Conservation (phyloP, 2,888 invertebrate species). For the Nipponacmea schrenckii region DNA sequence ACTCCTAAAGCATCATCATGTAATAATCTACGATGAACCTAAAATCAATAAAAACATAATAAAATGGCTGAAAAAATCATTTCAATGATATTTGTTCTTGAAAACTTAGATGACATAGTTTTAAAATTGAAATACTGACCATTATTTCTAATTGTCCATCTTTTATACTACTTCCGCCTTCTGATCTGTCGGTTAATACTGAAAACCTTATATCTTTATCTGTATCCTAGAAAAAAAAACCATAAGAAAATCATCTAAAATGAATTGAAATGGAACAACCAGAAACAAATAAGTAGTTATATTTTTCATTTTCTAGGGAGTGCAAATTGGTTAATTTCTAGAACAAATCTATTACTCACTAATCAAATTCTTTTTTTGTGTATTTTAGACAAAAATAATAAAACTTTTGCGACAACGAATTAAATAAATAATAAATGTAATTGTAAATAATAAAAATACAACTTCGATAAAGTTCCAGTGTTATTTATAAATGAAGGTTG, state of each 20-base stretch:
- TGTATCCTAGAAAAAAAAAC: constrained; percentile 34
- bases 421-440: too few relatives aligned
- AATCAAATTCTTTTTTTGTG: too few relatives aligned
- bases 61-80: not conserved
- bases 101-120: not conserved
- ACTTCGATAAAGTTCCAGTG: too few relatives aligned
- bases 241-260: not conserved
- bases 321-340: too few relatives aligned
- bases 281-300: too few relatives aligned
- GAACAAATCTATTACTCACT: too few relatives aligned
- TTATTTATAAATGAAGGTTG: too few relatives aligned
- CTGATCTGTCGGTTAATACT: constrained; percentile 68
- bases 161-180: constrained; percentile 65
- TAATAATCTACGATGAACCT: constrained; percentile 83
- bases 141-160: constrained; percentile 69
- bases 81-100: not conserved
- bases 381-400: too few relatives aligned
- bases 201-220: constrained; percentile 61
- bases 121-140: constrained; percentile 44
- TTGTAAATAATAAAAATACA: too few relatives aligned
- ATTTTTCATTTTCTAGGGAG: too few relatives aligned
- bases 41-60: constrained; percentile 2
- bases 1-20: constrained; percentile 94
- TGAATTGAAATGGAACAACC: not conserved
- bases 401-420: too few relatives aligned